Conservation (phyloP, 2,888 invertebrate genomes). For the Alviniconcha strummeri region DNA sequence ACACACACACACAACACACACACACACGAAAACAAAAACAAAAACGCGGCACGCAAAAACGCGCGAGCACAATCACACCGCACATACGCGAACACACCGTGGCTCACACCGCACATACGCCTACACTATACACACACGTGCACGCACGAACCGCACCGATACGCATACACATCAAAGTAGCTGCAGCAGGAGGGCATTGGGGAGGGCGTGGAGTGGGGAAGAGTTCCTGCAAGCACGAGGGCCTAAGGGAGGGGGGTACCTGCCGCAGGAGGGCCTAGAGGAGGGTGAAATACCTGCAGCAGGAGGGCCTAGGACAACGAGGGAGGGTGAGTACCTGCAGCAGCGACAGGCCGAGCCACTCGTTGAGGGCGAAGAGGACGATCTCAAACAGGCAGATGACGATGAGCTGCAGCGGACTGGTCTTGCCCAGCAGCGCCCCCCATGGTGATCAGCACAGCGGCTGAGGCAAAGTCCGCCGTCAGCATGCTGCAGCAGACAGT, state of each 20-base stretch:
- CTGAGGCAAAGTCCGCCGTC: conserved; percentile 74
- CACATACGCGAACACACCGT: neutral
- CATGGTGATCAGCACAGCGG: conserved; percentile 75
- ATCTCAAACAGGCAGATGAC: conserved; percentile 75
- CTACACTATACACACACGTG: too few species aligned
- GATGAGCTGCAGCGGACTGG: conserved; percentile 74
- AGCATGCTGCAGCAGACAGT: conserved; percentile 68
- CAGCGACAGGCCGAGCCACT: conserved; percentile 70
- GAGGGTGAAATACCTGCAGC: too few species aligned
- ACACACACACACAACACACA: neutral
- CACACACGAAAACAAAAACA: neutral
- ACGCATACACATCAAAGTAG: too few species aligned
- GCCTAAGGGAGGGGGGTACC: too few species aligned
- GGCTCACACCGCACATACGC: too few species aligned
- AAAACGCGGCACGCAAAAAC: conserved; percentile 1
- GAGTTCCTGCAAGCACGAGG: too few species aligned
- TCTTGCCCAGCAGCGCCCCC: conserved; percentile 76
- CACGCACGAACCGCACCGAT: too few species aligned
- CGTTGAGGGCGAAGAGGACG: conserved; percentile 71
- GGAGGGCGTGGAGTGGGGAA: too few species aligned
- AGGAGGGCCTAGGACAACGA: neutral
- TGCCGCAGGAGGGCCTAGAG: too few species aligned
- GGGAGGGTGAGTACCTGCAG: conserved; percentile 51
- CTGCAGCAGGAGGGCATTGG: too few species aligned
- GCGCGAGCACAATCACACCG: neutral